Conservation (phyloP, 2,888 invertebrate genomes). For the Sarcophaga rosellei region DNA sequence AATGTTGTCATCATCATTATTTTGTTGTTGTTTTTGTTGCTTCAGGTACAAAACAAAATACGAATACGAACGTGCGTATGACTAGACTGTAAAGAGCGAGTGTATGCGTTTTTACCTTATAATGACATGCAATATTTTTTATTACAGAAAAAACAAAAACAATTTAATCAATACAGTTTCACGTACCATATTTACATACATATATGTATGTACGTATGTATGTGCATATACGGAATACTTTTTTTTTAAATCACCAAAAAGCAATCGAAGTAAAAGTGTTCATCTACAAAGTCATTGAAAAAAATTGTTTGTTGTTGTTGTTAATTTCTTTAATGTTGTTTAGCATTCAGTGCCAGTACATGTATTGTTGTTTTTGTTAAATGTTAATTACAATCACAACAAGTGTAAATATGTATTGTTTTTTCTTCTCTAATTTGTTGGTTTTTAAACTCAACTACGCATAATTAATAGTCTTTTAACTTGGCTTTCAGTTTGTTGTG, state of each 20-base stretch:
- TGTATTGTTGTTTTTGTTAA: slow-evolving; percentile 7
- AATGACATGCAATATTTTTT: slow-evolving; percentile 60
- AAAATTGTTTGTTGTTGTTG: too few relatives aligned
- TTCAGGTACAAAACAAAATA: not conserved
- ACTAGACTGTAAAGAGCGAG: not conserved
- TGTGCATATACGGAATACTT: not conserved
- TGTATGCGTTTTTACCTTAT: not conserved
- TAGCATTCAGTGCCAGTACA: too few relatives aligned
- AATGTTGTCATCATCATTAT: slow-evolving; percentile 65
- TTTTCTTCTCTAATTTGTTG: not conserved
- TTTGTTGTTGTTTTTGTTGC: slow-evolving; percentile 19
- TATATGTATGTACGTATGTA: not conserved
- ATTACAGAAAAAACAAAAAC: not conserved
- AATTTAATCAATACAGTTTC: not conserved
- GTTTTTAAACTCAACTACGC: slow-evolving; percentile 36
- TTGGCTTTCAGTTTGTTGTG: slow-evolving; percentile 36
- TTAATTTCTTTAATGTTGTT: too few relatives aligned
- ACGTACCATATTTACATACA: not conserved
- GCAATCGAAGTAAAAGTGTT: not conserved
- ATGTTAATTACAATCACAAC: slow-evolving; percentile 9
- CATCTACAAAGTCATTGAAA: not conserved
- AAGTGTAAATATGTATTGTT: slow-evolving; percentile 22
- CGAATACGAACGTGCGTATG: not conserved
- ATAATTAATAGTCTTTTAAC: slow-evolving; percentile 57
- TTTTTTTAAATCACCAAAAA: not conserved